phyloP scores from a whole-genome alignment of 2,888 invertebrate species.

The Anthrax anthrax region DNA sequence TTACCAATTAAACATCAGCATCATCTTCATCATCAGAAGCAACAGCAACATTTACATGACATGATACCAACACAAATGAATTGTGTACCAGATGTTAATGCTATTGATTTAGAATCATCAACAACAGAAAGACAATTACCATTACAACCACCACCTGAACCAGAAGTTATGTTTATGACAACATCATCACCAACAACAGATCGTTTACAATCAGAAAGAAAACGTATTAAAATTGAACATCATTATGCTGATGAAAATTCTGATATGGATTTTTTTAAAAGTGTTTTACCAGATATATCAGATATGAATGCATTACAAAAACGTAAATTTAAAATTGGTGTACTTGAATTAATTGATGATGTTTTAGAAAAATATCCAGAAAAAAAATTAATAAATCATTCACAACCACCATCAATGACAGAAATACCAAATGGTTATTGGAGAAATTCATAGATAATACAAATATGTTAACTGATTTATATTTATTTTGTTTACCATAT shows the following conservation, averaged over 20 bases:
- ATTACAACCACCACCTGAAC: not conserved
- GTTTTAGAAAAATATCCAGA: constrained; percentile 25
- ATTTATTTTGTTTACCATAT: no score
- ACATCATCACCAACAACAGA: not conserved
- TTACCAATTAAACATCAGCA: no score
- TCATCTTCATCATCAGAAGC: not conserved
- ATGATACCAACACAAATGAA: constrained; percentile 19
- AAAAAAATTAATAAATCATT: not conserved
- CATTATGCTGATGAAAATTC: constrained; percentile 17
- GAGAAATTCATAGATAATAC: constrained; percentile 1
- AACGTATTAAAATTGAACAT: constrained; percentile 8
- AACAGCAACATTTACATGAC: constrained; percentile 1
- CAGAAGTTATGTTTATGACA: constrained; percentile 7
- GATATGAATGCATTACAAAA: constrained; percentile 38
- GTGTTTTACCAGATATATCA: constrained; percentile 39
- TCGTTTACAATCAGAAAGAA: constrained; percentile 1
- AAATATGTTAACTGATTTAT: no score
- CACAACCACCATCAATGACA: not conserved
- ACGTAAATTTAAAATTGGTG: constrained; percentile 38
- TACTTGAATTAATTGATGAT: constrained; percentile 38
- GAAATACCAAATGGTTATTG: constrained; percentile 5
- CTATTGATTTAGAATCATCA: not conserved
- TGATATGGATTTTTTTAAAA: constrained; percentile 38
- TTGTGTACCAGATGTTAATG: constrained; percentile 7
- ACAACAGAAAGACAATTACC: not conserved